These are phyloP conservation scores for Falcunculus frontatus DNA, from an alignment of 2,113 vertebrate genomes.

Conservation along the genomic window DNA sequence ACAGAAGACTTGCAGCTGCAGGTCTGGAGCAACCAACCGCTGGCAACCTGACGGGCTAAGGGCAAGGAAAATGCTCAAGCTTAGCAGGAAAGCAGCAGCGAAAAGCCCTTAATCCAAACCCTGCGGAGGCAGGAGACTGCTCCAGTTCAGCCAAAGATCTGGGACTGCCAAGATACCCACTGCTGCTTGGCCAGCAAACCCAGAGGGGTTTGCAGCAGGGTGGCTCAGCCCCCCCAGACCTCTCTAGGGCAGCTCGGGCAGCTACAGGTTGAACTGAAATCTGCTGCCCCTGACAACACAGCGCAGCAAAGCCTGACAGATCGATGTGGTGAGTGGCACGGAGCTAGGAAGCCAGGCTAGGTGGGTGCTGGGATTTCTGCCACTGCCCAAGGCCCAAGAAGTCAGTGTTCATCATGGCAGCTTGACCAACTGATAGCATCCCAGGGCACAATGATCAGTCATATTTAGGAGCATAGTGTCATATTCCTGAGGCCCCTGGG, in stretches of 20 bases:
- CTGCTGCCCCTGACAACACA: neutral
- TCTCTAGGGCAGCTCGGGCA: neutral
- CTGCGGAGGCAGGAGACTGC: neutral
- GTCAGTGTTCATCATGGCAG: constrained; percentile 9
- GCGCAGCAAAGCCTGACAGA: neutral
- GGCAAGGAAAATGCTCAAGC: neutral
- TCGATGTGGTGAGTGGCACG: neutral
- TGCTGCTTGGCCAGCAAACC: neutral
- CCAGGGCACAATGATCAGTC: neutral
- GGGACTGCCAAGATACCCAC: neutral
- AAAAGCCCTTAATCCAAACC: constrained; percentile 5
- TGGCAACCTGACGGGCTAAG: neutral
- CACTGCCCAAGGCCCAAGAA: constrained; percentile 28
- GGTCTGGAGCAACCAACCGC: neutral
- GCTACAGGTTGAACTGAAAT: neutral
- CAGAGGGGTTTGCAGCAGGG: neutral
- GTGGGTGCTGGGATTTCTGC: constrained; percentile 23
- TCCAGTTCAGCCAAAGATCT: neutral
- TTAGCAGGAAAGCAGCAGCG: neutral
- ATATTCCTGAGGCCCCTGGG: neutral
- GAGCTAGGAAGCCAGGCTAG: neutral
- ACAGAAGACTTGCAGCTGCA: neutral
- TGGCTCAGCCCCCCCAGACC: neutral
- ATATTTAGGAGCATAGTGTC: neutral
- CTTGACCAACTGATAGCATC: constrained; percentile 6